Evolutionary conservation across 2,113 vertebrate species (phyloP), one percentile per base, ranked within the genome.

Genomic region (Ranitomeya variabilis): DNA sequence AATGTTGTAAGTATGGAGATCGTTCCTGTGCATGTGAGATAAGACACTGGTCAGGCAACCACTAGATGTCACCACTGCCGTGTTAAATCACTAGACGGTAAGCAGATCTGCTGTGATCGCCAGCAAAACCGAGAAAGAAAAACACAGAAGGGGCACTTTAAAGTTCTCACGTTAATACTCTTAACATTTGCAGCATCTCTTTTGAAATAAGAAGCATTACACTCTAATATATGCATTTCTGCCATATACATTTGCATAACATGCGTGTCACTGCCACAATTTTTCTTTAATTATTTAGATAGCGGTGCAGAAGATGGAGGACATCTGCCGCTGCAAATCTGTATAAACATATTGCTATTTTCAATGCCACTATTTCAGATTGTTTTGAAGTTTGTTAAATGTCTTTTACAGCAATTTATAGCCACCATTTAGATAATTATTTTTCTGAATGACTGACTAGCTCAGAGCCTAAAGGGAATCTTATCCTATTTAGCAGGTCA

Each of bases 21-120:
- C 18, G 31, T 74, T 74, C 7, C 26, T 18, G n/a, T 6, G 23
- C 8, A 9, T 54, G n/a, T 71, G 16, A 12, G 64, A 51, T 71
- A 23, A 12, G 64, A n/a, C 18, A 26, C 67, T 11, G 66, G 31
- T 13, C 19, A 59, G 66, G 5, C 52, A n/a, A 59, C 87, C 87
- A 89, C 87, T 85, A 89, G 87, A 69, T 89, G 87, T 89, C 87
- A 84, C 73, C 82, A n/a, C 71, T 21, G 87, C 62, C 67, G 81
- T 88, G 67, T 15, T 74, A 82, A 82, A 88, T 83, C 31, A 83
- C 9, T 19, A 37, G 52, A 45, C 6, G 73, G 16, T 45, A 4
- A 62, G 57, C 57, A 62, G 57, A 18, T 59, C 55, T 26, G n/a
- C 57, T 79, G 19, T 51, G 80, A 51, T 45, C 16, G 18, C 31